These are phyloP conservation scores for Brachycybe producta DNA, from an alignment of 2,888 invertebrate species.

Conservation along the genomic window DNA sequence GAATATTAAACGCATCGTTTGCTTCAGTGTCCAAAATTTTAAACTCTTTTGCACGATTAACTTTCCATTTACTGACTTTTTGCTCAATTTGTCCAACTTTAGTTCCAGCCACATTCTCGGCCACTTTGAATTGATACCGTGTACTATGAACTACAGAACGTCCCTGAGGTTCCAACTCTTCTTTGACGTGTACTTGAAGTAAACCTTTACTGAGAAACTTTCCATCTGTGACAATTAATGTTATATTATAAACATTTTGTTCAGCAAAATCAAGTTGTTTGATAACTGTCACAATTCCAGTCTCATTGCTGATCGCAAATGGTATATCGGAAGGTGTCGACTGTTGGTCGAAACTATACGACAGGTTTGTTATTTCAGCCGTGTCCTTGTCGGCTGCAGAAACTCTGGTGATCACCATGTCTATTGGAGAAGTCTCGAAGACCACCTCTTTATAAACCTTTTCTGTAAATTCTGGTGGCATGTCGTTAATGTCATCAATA, in stretches of 20 bases:
- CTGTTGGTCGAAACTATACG: slow-evolving; percentile 20
- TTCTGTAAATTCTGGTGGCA: slow-evolving; percentile 19
- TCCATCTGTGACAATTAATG: slow-evolving; percentile 26
- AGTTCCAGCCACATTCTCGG: slow-evolving; percentile 25
- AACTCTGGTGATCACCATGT: slow-evolving; percentile 20
- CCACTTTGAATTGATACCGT: slow-evolving; percentile 23
- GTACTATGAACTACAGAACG: neutral
- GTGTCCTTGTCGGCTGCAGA: slow-evolving; percentile 26
- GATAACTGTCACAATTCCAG: slow-evolving; percentile 67
- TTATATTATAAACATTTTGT: slow-evolving; percentile 25
- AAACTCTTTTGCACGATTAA: slow-evolving; percentile 18
- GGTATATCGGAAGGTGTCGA: slow-evolving; percentile 37
- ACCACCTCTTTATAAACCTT: slow-evolving; percentile 18
- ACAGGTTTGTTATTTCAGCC: slow-evolving; percentile 25
- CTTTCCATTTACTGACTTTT: slow-evolving; percentile 13
- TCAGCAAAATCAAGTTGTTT: slow-evolving; percentile 26
- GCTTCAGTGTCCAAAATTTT: slow-evolving; percentile 18
- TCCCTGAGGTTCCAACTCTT: slow-evolving; percentile 27
- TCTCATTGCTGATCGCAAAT: slow-evolving; percentile 75
- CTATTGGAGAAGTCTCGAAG: slow-evolving; percentile 18
- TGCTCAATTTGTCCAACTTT: slow-evolving; percentile 24
- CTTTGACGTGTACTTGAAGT: slow-evolving; percentile 25
- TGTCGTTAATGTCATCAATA: slow-evolving; percentile 23
- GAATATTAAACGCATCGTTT: slow-evolving; percentile 7
- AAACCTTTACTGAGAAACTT: slow-evolving; percentile 25